A percentile compares a stretch with the other conserved stretches of the same genome.
phyloP scores from a whole-genome alignment of 2,888 invertebrate genomes.

The Xestia c-nigrum region DNA sequence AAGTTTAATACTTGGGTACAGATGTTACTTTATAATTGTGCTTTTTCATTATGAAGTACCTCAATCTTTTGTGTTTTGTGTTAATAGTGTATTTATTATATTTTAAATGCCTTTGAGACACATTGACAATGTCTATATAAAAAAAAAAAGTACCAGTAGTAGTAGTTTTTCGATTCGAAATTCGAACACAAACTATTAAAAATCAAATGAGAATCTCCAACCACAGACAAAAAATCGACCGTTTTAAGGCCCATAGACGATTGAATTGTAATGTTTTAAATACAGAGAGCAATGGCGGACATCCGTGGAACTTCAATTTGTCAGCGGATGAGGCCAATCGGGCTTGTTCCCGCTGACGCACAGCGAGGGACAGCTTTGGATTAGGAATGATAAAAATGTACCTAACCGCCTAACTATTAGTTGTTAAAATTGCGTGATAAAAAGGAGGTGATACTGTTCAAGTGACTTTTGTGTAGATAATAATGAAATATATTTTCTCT shows the following conservation, averaged over 20 bases:
- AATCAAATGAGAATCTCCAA: neutral
- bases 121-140: neutral
- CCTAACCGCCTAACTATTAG: conserved; percentile 9
- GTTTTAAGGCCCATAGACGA: conserved; percentile 36
- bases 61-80: neutral
- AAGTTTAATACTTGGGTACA: conserved; percentile 42
- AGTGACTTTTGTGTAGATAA: no score
- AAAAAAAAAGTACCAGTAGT: no score
- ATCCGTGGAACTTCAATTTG: conserved; percentile 65
- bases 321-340: conserved; percentile 68
- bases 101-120: neutral
- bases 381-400: conserved; percentile 61
- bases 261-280: conserved; percentile 64
- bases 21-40: conserved; percentile 47
- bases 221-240: neutral
- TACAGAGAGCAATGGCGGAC: conserved; percentile 63
- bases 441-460: no score
- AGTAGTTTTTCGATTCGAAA: no score
- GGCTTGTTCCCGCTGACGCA: conserved; percentile 67
- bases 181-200: conserved; percentile 5
- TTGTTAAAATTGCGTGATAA: neutral
- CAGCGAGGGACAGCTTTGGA: conserved; percentile 49
- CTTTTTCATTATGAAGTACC: conserved; percentile 26
- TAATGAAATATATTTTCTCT: no score
- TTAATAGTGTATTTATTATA: neutral